phyloP scores from a whole-genome alignment of 1,140 invertebrate species.

The Ptiloglossa arizonensis region DNA sequence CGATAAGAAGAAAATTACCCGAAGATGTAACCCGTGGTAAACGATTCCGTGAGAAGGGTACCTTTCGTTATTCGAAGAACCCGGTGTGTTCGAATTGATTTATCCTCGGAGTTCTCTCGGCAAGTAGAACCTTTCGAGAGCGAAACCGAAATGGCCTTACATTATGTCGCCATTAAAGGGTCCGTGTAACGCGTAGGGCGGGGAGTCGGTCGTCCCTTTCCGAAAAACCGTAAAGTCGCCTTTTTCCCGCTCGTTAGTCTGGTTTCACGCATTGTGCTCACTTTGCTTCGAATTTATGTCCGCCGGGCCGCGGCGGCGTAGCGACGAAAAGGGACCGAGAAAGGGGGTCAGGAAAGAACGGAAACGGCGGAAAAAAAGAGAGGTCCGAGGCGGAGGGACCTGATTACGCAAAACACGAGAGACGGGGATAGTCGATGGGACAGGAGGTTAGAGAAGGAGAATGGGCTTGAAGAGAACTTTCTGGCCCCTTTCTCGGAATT shows the following conservation, averaged over 20 bases:
- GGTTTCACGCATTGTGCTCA: conserved; percentile 54
- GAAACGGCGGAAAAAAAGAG: conserved; percentile 28
- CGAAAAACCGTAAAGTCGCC: conserved; percentile 62
- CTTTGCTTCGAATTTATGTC: conserved; percentile 69
- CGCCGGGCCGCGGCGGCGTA: conserved; percentile 33
- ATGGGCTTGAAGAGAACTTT: conserved; percentile 63
- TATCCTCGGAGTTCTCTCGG: not conserved
- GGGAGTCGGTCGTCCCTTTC: conserved; percentile 11
- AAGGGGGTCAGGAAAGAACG: conserved; percentile 40
- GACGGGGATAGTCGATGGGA: conserved; percentile 31
- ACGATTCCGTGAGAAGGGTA: conserved; percentile 14
- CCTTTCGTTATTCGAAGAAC: conserved; percentile 17
- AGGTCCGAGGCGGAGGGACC: not conserved
- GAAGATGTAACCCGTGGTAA: too few species aligned
- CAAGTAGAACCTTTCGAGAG: not conserved
- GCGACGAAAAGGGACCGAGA: conserved; percentile 44
- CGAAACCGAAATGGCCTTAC: conserved; percentile 8
- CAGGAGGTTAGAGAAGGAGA: conserved; percentile 9
- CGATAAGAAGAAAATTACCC: too few species aligned
- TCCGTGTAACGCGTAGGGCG: not conserved
- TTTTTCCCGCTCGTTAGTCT: conserved; percentile 61
- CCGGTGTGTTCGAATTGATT: not conserved
- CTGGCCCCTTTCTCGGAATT: conserved; percentile 70
- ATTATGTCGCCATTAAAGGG: conserved; percentile 30
- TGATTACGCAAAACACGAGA: conserved; percentile 37